Conservation (phyloP, 2,113 vertebrate genomes). For the Aythya baeri region DNA sequence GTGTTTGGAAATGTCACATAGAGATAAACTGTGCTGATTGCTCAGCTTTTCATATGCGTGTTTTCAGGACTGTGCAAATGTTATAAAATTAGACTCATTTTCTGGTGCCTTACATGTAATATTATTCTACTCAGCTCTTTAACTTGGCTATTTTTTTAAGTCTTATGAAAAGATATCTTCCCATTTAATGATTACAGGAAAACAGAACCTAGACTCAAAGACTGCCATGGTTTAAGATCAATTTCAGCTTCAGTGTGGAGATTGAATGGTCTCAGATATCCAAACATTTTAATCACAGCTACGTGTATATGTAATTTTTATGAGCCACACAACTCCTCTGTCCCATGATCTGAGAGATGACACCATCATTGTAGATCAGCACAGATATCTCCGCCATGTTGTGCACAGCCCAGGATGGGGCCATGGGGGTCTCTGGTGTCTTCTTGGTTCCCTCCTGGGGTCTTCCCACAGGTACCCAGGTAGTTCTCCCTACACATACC, state of each 20-base stretch:
- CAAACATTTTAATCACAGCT: not conserved
- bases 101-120: not conserved
- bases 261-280: not conserved
- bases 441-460: not conserved
- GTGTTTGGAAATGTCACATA: conserved; percentile 47
- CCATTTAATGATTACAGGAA: not conserved
- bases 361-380: not conserved
- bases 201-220: not conserved
- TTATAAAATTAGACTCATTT: conserved; percentile 38
- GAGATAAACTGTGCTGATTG: conserved; percentile 45
- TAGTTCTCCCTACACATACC: not conserved
- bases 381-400: accelerated
- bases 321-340: not conserved
- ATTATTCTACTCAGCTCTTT: not conserved
- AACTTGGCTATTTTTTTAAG: not conserved
- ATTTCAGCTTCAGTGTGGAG: not conserved
- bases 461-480: accelerated
- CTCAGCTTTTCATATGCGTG: not conserved
- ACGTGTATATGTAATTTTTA: not conserved
- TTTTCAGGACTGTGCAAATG: not conserved
- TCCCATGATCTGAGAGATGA: accelerated
- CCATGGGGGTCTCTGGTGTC: accelerated
- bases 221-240: not conserved
- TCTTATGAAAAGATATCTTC: not conserved
- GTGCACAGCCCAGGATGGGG: too few species aligned